Base-by-base conservation (phyloP, 2,888 invertebrate species). In the Ennomos quercinarius region DNA sequence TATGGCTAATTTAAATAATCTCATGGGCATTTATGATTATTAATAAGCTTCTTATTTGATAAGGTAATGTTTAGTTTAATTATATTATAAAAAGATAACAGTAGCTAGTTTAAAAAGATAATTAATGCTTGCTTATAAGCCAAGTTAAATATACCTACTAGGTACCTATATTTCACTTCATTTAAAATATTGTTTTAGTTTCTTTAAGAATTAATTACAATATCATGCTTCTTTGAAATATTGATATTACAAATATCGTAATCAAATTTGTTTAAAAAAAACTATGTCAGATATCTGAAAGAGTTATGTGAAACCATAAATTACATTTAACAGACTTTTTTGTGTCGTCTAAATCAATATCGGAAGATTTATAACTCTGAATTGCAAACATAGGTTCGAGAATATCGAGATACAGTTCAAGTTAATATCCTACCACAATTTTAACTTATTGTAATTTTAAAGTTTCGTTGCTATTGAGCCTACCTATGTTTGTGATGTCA, bases 1-100 rank as follows among this genome's bases (percentile, higher is more conserved):
- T 58, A 47, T 64, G 64, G 47, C 47, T 60, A 53, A 65, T 72
- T 67, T 65, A 13, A 47, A 61, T 56, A 51, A 52, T 52, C 47
- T 52, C 44, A 56, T 52, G 51, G 47, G 43, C 10, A 46, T 56
- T 35, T 53, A 51, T 57, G 50, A 37, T 57, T 64, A 61, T 63
- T 63, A 57, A 63, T 62, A 48, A 55, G 43, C 27, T 49, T 44
- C 13, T 39, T 48, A 43, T 52, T 43, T 41, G 37, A 52, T 56
- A 61, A 34, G 51, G 39, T 49, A 56, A 43, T 47, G 40, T 53
- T 55, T 47, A 60, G n/a, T 55, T 47, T 46, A 54, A 59, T 59
- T 50, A 54, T n/a, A n/a, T n/a, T n/a, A 38, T 38, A 45, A 54
- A 46, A 50, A 27, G 6, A 27, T 4, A 27, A 27, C 27, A 27